These are phyloP conservation scores for Larimichthys crocea DNA, from an alignment of 2,113 vertebrate genomes.

Conservation along the genomic window DNA sequence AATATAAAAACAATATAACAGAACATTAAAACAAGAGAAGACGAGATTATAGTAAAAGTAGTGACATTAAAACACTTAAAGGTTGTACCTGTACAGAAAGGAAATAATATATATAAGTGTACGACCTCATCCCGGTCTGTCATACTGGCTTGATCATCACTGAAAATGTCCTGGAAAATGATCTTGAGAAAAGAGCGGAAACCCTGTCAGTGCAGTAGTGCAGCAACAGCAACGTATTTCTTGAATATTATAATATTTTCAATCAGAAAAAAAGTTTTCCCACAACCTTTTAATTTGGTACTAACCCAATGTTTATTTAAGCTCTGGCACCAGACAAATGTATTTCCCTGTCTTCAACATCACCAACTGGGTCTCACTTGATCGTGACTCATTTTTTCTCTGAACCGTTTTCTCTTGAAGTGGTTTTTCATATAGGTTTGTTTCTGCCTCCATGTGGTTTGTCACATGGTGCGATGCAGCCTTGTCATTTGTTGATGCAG, in stretches of 20 bases:
- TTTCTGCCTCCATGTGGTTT: constrained; percentile 2
- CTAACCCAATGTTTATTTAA: not conserved
- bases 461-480: not conserved
- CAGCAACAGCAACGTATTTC: not conserved
- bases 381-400: constrained; percentile 1
- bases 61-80: too few species aligned
- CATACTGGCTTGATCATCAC: too few species aligned
- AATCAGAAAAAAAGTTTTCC: not conserved
- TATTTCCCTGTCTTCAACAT: not conserved
- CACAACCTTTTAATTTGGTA: not conserved
- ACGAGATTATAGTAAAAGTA: too few species aligned
- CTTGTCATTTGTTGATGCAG: constrained; percentile 4
- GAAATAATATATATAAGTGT: too few species aligned
- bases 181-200: too few species aligned
- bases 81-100: too few species aligned
- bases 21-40: too few species aligned
- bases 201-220: not conserved
- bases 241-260: not conserved
- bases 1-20: too few species aligned
- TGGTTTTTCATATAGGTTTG: not conserved
- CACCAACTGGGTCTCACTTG: not conserved
- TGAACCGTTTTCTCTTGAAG: not conserved
- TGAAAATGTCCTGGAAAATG: too few species aligned
- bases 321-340: not conserved
- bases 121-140: too few species aligned